Base-by-base conservation (phyloP, 2,113 vertebrate genomes). In the Scomber colias region DNA sequence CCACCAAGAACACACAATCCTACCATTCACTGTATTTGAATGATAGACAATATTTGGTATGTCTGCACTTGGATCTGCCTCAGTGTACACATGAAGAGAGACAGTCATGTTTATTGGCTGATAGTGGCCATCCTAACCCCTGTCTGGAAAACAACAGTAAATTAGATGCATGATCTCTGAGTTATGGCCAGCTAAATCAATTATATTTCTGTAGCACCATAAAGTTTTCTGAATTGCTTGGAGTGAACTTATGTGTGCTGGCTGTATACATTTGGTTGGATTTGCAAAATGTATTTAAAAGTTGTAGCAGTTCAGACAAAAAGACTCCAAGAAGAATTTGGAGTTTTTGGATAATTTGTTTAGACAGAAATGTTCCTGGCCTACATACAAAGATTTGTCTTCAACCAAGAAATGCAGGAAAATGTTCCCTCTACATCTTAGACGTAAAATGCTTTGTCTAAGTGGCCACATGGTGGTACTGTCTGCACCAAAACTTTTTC, bases 371-470 rank as follows among this genome's bases (percentile, higher is more conserved):
- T 27, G 24, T 56, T 56, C 54, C 31, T 5, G 40, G 35, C 44
- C 7, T 13, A 24, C 30, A 40, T 7, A 51, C 1, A 40, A 54
- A 59, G 15, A 14, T 44, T 27, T 30, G 4, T 75, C 24, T 61
- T 59, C 1, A 67, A 66, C 19, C 30, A 40, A 54, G 16, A 12
- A 72, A 83, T 60, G 30, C 21, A 57, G 50, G 15, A 21, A 73
- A 74, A n/a, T 6, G 2, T 63, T 53, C 19, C 31, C 35, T 55
- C 16, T 49, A 19, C 7, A 3, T 57, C 51, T 64, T 45, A 21
- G 24, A 24, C 11, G 14, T 31, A 31, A 59, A 53, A 11, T 35
- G 2, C 17, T 45, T 14, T 44, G 35, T 67, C 6, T 17, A 75
- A 17, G 35, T 30, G 15, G 7, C 14, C 61, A 53, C 65, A 12